Evolutionary conservation across 2,797 vertebrate species (phyloP), one percentile per base, ranked within the genome.

Genomic region (Pteropus rufus): DNA sequence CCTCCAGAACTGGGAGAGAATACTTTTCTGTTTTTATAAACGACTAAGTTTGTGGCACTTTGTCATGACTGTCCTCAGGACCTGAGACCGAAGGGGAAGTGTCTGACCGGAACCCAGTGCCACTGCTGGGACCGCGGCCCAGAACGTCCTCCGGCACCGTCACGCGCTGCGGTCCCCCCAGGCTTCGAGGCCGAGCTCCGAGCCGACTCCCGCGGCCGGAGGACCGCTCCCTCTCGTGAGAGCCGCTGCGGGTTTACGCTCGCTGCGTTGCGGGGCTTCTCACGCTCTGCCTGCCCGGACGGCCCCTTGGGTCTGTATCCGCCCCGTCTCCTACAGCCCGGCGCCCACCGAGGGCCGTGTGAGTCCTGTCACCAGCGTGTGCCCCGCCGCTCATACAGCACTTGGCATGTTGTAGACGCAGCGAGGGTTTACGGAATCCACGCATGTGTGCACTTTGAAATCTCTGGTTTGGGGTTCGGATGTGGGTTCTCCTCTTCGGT

Each of bases 111-210:
- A 46, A 34, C 80, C 24, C 26, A 9, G 52, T 21, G 36, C 65
- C 41, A 19, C 79, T 24, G 10, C 26, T 29, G 82, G 16, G 39
- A 18, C 31, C 23, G 26, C 31, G 29, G 26, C 41, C 41, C 24
- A 6, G 41, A 44, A 10, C 0, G 8, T 36, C 36, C n/a, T 79
- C 10, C 31, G 10, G 26, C 7, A 9, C 23, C 2, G 2, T 10
- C 21, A 36, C 36, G 36, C 3, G 36, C 36, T 36, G 36, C 36
- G 36, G 21, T 79, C 76, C 19, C 9, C 75, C 23, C 49, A 34
- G 10, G 60, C 60, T 31, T 29, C 31, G 6, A 7, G 34, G 3
- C 34, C 21, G 64, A 36, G n/a, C 64, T 67, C 19, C 8, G 34
- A 52, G 21, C 21, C 5, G 14, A 29, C 14, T 8, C 23, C 23